Base-by-base conservation (phyloP, 2,888 invertebrate genomes). In the Atrina japonica region DNA sequence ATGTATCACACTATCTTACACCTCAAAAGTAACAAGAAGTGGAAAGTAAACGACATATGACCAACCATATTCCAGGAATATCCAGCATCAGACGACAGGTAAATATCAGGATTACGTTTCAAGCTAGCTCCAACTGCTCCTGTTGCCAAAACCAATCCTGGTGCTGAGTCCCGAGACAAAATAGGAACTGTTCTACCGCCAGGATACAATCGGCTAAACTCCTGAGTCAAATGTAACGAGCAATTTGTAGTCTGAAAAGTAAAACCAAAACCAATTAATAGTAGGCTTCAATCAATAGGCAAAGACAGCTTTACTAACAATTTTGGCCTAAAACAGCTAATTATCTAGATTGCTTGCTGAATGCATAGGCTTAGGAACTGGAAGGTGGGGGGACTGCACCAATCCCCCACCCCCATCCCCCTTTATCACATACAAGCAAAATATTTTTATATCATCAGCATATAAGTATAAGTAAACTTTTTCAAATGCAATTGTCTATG, bases 111-210 rank as follows among this genome's bases (percentile, higher is more conserved):
- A 53, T 80, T 70, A 16, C 73, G 66, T 29, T 81, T 84, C 14
- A 86, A 65, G 30, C 66, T 80, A 6, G 55, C 68, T 6, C 85
- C 84, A 29, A 78, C 72, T 35, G 94, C 94, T 0, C 96, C 96
- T 0, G 96, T 95, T 0, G 96, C 96, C 92, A 97, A 93, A 76
- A 97, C 95, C 25, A 97, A 93, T 0, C 97, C 97, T 0, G 96
- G 96, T 0, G 97, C 96, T 0, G 96, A 95, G 86, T 95, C 94
- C 7, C 95, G 95, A 29, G 95, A 95, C 92, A 96, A 93, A 74
- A 97, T 96, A 29, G 95, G 95, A 0, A 94, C 94, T 0, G 95
- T 93, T 85, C 95, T 93, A 58, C 95, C 94, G 27, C 94, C 94
- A 6, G 96, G 96, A 91, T 95, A 95, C 56, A 96, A 91, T 82